phyloP scores from a whole-genome alignment of 2,888 invertebrate genomes.

The Alloscopus bannaensis region DNA sequence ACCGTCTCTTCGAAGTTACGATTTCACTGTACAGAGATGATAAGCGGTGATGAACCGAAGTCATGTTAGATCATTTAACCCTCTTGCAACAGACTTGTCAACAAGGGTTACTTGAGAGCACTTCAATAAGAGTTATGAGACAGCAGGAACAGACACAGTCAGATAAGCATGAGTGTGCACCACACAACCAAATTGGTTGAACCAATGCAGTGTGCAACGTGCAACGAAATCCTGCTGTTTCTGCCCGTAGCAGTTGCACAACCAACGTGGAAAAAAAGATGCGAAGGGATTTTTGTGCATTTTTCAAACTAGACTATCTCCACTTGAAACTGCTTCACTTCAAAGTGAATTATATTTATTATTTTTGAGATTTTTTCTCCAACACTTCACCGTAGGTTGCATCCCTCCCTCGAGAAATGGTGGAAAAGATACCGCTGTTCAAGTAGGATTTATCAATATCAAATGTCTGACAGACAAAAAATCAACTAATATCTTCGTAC shows the following conservation, averaged over 20 bases:
- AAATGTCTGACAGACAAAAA: neutral
- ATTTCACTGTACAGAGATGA: slow-evolving; percentile 16
- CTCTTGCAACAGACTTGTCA: slow-evolving; percentile 41
- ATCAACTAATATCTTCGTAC: too few relatives aligned
- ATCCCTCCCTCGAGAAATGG: slow-evolving; percentile 12
- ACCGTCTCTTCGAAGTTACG: slow-evolving; percentile 11
- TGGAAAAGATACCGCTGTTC: slow-evolving; percentile 25
- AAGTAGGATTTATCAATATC: slow-evolving; percentile 33
- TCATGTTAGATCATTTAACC: slow-evolving; percentile 49
- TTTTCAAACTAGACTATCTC: slow-evolving; percentile 15
- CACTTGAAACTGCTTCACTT: slow-evolving; percentile 25
- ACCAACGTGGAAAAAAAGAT: neutral
- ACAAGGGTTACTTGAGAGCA: slow-evolving; percentile 15
- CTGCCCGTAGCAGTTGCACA: neutral
- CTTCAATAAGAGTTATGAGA: neutral
- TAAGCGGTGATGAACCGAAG: slow-evolving; percentile 51
- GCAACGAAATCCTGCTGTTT: neutral
- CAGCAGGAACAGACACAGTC: neutral
- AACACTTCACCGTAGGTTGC: neutral
- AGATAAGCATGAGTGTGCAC: slow-evolving; percentile 29
- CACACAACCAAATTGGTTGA: neutral
- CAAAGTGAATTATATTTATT: slow-evolving; percentile 36
- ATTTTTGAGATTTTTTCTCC: too few relatives aligned
- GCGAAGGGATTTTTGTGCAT: slow-evolving; percentile 10
- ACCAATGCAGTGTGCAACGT: neutral